Percentiles rank a stretch among this genome's conserved stretches.
Conservation (phyloP, 2,888 invertebrate species). For the Perdita meconis region DNA sequence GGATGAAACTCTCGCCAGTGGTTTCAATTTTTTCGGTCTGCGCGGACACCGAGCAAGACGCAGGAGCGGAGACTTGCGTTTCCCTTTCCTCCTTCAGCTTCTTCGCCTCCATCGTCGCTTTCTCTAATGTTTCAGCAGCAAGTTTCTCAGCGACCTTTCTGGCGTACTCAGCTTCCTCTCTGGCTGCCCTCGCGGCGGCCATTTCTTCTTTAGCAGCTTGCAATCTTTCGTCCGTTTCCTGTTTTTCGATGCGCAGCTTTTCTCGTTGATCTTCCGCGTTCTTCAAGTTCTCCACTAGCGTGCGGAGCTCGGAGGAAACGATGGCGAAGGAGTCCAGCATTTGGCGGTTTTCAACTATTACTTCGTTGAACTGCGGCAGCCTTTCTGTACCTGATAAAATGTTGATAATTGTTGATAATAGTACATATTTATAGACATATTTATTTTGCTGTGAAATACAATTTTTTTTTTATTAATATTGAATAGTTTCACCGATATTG, state of each 20-base stretch:
- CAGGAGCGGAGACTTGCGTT: conserved; percentile 18
- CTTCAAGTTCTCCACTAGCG: conserved; percentile 86
- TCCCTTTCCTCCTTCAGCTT: conserved; percentile 69
- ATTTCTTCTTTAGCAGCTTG: conserved; percentile 85
- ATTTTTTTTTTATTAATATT: too few relatives aligned
- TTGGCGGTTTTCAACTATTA: conserved; percentile 87
- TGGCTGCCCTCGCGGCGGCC: conserved; percentile 83
- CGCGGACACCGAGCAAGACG: conserved; percentile 70
- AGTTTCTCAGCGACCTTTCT: conserved; percentile 84
- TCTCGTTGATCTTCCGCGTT: conserved; percentile 85
- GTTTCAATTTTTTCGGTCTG: conserved; percentile 72
- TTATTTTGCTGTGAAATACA: too few relatives aligned
- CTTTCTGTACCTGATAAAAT: conserved; percentile 81
- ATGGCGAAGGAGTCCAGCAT: conserved; percentile 88
- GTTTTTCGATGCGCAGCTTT: conserved; percentile 84
- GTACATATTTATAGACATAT: too few relatives aligned
- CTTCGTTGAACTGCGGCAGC: conserved; percentile 85
- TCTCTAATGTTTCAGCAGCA: conserved; percentile 79
- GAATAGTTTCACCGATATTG: too few relatives aligned
- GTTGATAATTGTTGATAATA: too few relatives aligned
- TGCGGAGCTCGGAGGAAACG: conserved; percentile 87
- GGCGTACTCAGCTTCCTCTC: conserved; percentile 83
- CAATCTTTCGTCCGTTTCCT: conserved; percentile 84
- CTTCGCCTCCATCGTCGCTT: conserved; percentile 78
- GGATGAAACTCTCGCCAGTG: conserved; percentile 66